Percentiles rank a stretch among this genome's conserved stretches.
phyloP scores from a whole-genome alignment of 1,140 invertebrate genomes.

The Apocrypta bakeri region DNA sequence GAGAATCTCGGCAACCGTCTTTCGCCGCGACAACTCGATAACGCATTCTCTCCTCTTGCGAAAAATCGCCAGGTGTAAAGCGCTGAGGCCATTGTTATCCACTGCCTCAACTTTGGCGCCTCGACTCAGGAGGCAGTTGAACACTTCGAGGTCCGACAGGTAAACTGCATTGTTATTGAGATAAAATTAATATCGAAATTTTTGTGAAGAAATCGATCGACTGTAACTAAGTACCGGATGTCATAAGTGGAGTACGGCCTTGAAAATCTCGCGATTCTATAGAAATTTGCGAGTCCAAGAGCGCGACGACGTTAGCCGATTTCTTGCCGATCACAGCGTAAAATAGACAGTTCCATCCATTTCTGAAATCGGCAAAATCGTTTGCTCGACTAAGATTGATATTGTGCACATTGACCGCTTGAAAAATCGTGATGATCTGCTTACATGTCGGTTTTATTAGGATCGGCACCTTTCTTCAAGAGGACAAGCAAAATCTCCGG shows the following conservation, averaged over 20 bases:
- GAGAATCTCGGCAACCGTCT: constrained; percentile 10
- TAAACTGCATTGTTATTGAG: constrained; percentile 49
- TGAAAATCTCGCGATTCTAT: constrained; percentile 59
- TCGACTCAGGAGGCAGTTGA: constrained; percentile 50
- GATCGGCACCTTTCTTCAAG: constrained; percentile 54
- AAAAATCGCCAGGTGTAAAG: constrained; percentile 56
- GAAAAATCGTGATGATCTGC: not conserved
- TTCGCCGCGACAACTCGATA: constrained; percentile 46
- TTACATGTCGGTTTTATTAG: constrained; percentile 50
- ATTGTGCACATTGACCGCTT: too few species aligned
- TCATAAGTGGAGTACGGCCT: constrained; percentile 59
- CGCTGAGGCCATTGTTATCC: constrained; percentile 54
- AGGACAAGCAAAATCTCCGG: constrained; percentile 53
- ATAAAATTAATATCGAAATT: too few species aligned
- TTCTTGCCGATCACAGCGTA: constrained; percentile 55
- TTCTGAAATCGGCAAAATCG: constrained; percentile 42
- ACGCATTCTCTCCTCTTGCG: constrained; percentile 52
- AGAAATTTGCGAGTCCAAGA: constrained; percentile 67
- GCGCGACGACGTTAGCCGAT: constrained; percentile 61
- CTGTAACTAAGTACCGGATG: constrained; percentile 53
- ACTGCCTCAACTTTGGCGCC: constrained; percentile 52
- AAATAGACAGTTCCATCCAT: constrained; percentile 54
- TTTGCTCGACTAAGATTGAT: too few species aligned
- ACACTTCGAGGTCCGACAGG: constrained; percentile 54
- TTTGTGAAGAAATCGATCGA: too few species aligned